phyloP scores from a whole-genome alignment of 2,797 vertebrate species.

The Moxostoma hubbsi region DNA sequence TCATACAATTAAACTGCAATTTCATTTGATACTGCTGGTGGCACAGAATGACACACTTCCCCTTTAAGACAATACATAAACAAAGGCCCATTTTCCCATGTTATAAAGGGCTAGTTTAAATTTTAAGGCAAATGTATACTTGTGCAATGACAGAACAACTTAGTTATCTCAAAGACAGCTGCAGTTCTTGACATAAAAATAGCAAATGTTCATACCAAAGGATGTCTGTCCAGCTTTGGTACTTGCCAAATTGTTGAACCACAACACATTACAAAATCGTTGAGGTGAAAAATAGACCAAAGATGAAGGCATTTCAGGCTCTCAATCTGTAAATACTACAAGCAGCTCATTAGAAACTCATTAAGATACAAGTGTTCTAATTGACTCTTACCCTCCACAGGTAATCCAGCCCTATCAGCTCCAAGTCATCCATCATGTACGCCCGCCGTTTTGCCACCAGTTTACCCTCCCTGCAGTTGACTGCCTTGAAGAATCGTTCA shows the following conservation, averaged over 20 bases:
- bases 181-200: too few species aligned
- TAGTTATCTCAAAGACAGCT: too few species aligned
- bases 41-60: too few species aligned
- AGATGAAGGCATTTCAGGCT: not conserved
- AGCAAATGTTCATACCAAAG: not conserved
- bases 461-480: constrained; percentile 99
- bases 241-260: not conserved
- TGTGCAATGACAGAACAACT: too few species aligned
- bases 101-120: too few species aligned
- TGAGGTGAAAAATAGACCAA: not conserved
- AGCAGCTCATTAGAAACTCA: constrained; percentile 2
- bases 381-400: constrained; percentile 92
- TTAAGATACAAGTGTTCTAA: not conserved
- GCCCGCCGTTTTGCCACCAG: constrained; percentile 96
- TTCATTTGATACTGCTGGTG: too few species aligned
- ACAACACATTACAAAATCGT: not conserved
- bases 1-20: too few species aligned
- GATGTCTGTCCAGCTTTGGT: not conserved
- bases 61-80: too few species aligned
- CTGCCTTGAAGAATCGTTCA: constrained; percentile 99
- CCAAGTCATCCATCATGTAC: constrained; percentile 99
- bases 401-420: constrained; percentile 98
- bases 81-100: too few species aligned
- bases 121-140: too few species aligned
- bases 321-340: not conserved